These are phyloP conservation scores for Siphamia tubifer DNA, from an alignment of 2,113 vertebrate species.

Conservation along the genomic window DNA sequence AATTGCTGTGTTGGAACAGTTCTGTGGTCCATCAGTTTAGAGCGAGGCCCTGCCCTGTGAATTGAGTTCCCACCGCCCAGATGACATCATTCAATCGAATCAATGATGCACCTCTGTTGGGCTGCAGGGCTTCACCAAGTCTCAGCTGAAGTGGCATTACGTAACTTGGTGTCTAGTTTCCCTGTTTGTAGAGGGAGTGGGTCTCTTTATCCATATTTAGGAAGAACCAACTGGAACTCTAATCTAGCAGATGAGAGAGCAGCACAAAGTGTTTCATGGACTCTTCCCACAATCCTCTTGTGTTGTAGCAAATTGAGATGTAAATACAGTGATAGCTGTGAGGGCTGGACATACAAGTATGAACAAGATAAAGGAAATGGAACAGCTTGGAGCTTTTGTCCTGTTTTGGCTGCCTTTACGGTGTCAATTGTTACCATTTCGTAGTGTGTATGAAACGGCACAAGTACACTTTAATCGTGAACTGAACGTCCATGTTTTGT, in stretches of 20 bases:
- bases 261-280: not conserved
- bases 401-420: not conserved
- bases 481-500: not conserved
- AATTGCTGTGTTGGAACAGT: not conserved
- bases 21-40: no score
- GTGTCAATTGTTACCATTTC: not conserved
- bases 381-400: not conserved
- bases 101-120: slow-evolving; percentile 2
- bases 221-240: not conserved
- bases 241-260: not conserved
- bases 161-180: slow-evolving; percentile 39
- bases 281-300: not conserved
- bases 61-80: not conserved
- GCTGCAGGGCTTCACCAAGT: not conserved
- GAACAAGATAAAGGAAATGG: slow-evolving; percentile 2
- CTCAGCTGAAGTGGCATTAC: slow-evolving; percentile 8
- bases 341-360: not conserved
- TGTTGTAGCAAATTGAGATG: not conserved
- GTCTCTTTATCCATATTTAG: slow-evolving; percentile 23
- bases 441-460: not conserved
- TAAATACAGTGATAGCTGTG: not conserved
- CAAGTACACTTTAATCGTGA: not conserved
- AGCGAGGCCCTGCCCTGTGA: not conserved
- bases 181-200: slow-evolving; percentile 7
- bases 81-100: slow-evolving; percentile 37